Evolutionary conservation across 2,113 vertebrate genomes (phyloP).

Genomic region (Psittacula cyanocephala): DNA sequence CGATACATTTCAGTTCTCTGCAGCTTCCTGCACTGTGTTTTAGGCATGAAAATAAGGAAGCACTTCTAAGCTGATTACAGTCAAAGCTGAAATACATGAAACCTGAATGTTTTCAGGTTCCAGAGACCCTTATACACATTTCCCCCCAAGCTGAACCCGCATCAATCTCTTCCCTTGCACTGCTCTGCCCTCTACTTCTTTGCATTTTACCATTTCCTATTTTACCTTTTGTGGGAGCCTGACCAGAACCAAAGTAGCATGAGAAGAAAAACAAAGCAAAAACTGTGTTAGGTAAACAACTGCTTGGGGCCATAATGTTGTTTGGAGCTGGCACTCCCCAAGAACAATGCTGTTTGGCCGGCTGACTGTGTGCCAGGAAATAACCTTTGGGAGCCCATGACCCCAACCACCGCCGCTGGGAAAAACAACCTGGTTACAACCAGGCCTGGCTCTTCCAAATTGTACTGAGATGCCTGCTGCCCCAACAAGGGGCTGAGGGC

Average conservation of each 20-base stretch:
- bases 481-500: not conserved
- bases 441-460: not conserved
- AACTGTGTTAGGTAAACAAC: not conserved
- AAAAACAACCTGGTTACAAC: slow-evolving; percentile 5
- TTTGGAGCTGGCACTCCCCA: slow-evolving; percentile 19
- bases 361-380: slow-evolving; percentile 1
- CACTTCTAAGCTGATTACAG: not conserved
- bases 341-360: not conserved
- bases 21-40: not conserved
- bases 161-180: not conserved
- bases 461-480: not conserved
- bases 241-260: not conserved
- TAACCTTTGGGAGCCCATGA: not conserved
- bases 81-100: not conserved
- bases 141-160: not conserved
- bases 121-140: not conserved
- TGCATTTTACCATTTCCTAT: not conserved
- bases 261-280: slow-evolving; percentile 35
- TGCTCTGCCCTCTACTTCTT: not conserved
- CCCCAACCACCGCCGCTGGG: not conserved
- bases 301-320: not conserved
- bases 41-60: not conserved
- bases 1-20: not conserved
- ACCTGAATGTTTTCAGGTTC: not conserved
- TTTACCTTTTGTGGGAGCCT: not conserved